Evolutionary conservation across 2,113 vertebrate species (phyloP).

Genomic region (Balaeniceps rex): DNA sequence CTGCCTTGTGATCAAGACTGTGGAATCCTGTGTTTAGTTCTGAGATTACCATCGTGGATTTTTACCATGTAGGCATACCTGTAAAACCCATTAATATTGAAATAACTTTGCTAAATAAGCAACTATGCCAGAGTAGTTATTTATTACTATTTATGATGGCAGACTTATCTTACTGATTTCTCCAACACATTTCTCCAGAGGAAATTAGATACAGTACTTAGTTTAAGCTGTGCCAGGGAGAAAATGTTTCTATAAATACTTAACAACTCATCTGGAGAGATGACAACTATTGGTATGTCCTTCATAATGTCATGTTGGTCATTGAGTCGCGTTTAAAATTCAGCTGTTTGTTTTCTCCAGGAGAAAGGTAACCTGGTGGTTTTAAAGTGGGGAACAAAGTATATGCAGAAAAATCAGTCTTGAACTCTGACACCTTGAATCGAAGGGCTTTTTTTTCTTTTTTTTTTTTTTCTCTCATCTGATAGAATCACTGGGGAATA

Average conservation of each 20-base stretch:
- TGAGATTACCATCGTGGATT: neutral
- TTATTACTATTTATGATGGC: conserved; percentile 65
- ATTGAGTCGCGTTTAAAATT: conserved; percentile 30
- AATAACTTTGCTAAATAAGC: conserved; percentile 52
- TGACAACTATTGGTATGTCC: conserved; percentile 52
- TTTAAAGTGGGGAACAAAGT: neutral
- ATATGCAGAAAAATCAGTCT: neutral
- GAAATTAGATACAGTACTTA: conserved; percentile 67
- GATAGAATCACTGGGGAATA: neutral
- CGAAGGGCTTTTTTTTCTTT: neutral
- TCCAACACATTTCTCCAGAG: conserved; percentile 56
- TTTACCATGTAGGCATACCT: neutral
- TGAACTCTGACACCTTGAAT: neutral
- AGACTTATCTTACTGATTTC: conserved; percentile 63
- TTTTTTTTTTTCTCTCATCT: neutral
- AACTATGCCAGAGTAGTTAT: conserved; percentile 15
- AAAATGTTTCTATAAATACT: conserved; percentile 72
- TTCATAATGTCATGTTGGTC: conserved; percentile 55
- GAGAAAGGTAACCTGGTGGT: neutral
- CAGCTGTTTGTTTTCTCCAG: neutral
- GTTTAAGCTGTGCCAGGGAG: conserved; percentile 64
- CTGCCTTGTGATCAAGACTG: neutral
- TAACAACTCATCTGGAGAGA: conserved; percentile 66
- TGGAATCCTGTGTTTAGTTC: neutral
- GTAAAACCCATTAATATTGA: conserved; percentile 28